Evolutionary conservation across 2,888 invertebrate species (phyloP).

Genomic region (Caenorhabditis sp.): DNA sequence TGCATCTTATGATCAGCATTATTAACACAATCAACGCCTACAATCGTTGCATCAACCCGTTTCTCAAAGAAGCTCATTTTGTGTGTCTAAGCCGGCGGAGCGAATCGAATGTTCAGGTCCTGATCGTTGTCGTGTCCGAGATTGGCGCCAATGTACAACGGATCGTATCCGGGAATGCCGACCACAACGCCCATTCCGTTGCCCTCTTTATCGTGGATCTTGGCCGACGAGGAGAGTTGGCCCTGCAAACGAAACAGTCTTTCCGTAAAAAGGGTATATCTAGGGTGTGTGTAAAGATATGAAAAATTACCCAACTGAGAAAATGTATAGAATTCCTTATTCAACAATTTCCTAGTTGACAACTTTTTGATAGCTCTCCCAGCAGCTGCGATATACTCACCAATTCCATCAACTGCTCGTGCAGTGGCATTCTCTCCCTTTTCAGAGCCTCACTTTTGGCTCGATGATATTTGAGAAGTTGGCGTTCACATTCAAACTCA

Average conservation of each 20-base stretch:
- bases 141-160: slow-evolving; percentile 62
- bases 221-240: slow-evolving; percentile 59
- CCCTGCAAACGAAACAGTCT: slow-evolving; percentile 31
- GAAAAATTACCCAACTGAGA: background rate
- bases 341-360: too few relatives aligned
- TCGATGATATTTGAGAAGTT: slow-evolving; percentile 60
- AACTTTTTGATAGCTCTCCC: too few relatives aligned
- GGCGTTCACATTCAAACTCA: slow-evolving; percentile 57
- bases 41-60: slow-evolving; percentile 12
- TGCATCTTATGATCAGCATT: too few relatives aligned
- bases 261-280: too few relatives aligned
- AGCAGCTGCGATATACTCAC: slow-evolving; percentile 5
- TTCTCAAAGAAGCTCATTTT: too few relatives aligned
- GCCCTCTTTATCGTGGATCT: slow-evolving; percentile 59
- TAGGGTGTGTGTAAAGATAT: too few relatives aligned
- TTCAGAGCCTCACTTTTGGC: slow-evolving; percentile 45
- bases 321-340: background rate
- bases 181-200: slow-evolving; percentile 64
- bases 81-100: slow-evolving; percentile 55
- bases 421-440: slow-evolving; percentile 44
- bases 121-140: slow-evolving; percentile 57
- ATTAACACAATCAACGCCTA: background rate
- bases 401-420: slow-evolving; percentile 58
- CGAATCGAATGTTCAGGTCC: slow-evolving; percentile 50
- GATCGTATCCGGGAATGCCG: slow-evolving; percentile 65